phyloP scores from a whole-genome alignment of 1,140 invertebrate genomes.

The Pseudomyrmex dendroicus region DNA sequence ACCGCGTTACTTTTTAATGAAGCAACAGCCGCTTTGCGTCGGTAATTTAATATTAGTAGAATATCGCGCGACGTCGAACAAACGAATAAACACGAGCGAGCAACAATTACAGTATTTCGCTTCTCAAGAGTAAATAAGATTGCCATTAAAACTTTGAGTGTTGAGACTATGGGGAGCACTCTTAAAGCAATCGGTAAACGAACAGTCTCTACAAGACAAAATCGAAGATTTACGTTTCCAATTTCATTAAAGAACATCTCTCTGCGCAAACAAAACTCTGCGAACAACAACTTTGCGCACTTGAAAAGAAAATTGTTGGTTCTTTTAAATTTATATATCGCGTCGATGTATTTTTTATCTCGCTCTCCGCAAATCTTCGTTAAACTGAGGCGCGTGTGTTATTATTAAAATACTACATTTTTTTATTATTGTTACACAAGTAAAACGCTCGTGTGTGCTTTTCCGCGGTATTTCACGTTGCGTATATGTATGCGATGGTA shows the following conservation, averaged over 20 bases:
- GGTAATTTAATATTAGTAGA: constrained; percentile 40
- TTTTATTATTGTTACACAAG: too few relatives aligned
- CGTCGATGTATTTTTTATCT: neutral
- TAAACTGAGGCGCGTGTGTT: too few relatives aligned
- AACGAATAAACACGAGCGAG: constrained; percentile 37
- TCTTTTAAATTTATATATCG: neutral
- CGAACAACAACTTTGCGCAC: constrained; percentile 31
- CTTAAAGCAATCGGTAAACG: constrained; percentile 33
- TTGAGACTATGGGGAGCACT: constrained; percentile 29
- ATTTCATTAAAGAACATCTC: constrained; percentile 46
- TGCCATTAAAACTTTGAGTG: constrained; percentile 52
- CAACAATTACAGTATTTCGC: constrained; percentile 15
- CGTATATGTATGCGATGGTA: too few relatives aligned
- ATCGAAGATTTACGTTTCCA: constrained; percentile 57
- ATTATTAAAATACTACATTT: neutral
- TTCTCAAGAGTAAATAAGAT: constrained; percentile 34
- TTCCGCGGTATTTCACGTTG: too few relatives aligned
- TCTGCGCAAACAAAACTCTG: constrained; percentile 19
- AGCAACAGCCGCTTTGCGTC: neutral
- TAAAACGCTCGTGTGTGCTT: too few relatives aligned
- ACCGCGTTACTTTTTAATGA: constrained; percentile 33
- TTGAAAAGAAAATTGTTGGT: neutral
- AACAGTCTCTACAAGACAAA: neutral
- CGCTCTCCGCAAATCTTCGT: neutral
- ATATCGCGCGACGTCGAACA: constrained; percentile 24